Percentiles rank a stretch among this genome's conserved stretches.
These are phyloP conservation scores for Austrofundulus limnaeus DNA, from an alignment of 2,113 vertebrate genomes.

Conservation along the genomic window DNA sequence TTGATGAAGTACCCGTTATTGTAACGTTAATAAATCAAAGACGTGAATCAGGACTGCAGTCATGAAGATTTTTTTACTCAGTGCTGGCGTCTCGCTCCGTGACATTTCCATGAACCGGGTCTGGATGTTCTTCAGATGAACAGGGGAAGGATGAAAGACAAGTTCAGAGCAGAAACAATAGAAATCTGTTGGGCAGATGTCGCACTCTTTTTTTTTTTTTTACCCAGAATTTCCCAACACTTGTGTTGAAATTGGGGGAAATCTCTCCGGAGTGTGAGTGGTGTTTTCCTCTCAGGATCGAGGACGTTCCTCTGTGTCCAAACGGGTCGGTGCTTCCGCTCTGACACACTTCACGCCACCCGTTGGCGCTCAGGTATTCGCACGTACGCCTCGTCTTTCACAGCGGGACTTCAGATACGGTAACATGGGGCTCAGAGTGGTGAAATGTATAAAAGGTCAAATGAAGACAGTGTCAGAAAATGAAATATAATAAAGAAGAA, in stretches of 20 bases:
- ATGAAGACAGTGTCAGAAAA: too few species aligned
- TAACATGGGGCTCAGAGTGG: neutral
- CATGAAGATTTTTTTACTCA: neutral
- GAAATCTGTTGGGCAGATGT: constrained; percentile 71
- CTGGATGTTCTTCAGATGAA: constrained; percentile 66
- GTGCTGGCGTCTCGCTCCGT: constrained; percentile 17
- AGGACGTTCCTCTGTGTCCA: neutral
- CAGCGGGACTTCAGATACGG: neutral
- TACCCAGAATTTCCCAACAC: constrained; percentile 24
- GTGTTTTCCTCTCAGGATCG: constrained; percentile 18
- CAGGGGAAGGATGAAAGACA: constrained; percentile 51
- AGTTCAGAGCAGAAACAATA: constrained; percentile 47
- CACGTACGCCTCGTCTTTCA: neutral
- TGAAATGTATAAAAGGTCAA: too few species aligned
- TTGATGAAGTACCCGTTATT: neutral
- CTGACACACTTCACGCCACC: neutral
- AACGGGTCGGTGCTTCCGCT: neutral
- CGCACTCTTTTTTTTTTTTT: neutral
- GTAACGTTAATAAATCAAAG: neutral
- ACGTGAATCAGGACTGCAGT: neutral
- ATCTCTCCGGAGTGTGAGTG: constrained; percentile 19
- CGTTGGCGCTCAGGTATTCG: neutral
- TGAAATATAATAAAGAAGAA: too few species aligned
- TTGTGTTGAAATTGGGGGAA: constrained; percentile 31
- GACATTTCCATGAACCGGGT: constrained; percentile 62